Evolutionary conservation across 2,888 invertebrate species (phyloP).

Genomic region (Troglohyphantes excavatus): DNA sequence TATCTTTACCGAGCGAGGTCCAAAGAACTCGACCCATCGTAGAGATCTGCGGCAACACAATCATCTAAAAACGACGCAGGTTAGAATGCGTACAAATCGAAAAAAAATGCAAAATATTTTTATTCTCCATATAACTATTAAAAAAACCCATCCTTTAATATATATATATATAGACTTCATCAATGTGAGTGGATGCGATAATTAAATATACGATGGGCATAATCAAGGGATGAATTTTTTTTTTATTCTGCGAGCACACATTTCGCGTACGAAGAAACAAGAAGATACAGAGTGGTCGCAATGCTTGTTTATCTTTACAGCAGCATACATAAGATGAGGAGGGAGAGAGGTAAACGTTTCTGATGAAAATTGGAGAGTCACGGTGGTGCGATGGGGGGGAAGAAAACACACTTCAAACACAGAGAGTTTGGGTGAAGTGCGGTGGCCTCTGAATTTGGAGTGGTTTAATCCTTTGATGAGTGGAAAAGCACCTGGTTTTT

Average conservation of each 20-base stretch:
- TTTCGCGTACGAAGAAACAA: constrained; percentile 2
- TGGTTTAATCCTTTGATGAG: background rate
- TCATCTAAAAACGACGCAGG: background rate
- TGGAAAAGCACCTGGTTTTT: background rate
- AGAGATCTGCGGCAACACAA: background rate
- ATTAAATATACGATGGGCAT: background rate
- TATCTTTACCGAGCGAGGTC: background rate
- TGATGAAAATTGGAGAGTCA: constrained; percentile 43
- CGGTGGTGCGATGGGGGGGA: background rate
- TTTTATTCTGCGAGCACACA: background rate
- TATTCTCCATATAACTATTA: background rate
- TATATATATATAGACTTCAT: too few species aligned
- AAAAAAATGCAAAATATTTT: background rate
- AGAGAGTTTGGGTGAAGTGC: constrained; percentile 8
- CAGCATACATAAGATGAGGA: constrained; percentile 34
- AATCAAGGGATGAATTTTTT: background rate
- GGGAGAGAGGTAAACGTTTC: constrained; percentile 34
- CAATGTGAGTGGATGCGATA: background rate
- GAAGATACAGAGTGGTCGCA: constrained; percentile 40
- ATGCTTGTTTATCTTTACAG: constrained; percentile 48
- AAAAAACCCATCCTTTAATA: background rate
- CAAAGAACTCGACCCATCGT: background rate
- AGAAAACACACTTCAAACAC: constrained; percentile 13
- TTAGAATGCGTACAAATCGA: background rate
- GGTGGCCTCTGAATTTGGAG: constrained; percentile 43